phyloP scores from a whole-genome alignment of 2,797 vertebrate genomes.

The Gymnothorax reevesii region DNA sequence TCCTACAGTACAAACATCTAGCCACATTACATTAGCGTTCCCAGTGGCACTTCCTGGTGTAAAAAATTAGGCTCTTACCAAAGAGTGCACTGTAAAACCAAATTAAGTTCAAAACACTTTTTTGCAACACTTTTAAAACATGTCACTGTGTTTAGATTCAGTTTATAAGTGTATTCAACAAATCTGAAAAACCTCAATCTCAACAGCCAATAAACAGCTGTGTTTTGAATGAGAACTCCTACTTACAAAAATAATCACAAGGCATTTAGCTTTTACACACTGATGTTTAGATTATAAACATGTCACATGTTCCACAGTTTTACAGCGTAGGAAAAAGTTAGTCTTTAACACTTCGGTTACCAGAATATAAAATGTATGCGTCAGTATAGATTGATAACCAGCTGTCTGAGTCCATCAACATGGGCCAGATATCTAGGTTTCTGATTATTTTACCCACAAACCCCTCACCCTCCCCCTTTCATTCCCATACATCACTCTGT shows the following conservation, averaged over 20 bases:
- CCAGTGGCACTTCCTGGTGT: not conserved
- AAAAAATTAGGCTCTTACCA: not conserved
- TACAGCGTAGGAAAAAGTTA: not conserved
- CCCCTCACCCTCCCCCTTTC: conserved; percentile 34
- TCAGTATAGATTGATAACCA: not conserved
- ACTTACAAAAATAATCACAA: too few relatives aligned
- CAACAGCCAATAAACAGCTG: too few relatives aligned
- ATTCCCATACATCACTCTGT: conserved; percentile 59
- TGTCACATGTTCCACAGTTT: too few relatives aligned
- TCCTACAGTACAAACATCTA: not conserved
- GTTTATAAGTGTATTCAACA: too few relatives aligned
- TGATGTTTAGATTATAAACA: too few relatives aligned
- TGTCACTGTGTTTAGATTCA: too few relatives aligned
- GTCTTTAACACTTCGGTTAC: not conserved
- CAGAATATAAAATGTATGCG: not conserved
- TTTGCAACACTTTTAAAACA: too few relatives aligned
- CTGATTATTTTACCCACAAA: not conserved
- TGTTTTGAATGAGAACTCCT: too few relatives aligned
- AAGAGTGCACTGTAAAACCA: too few relatives aligned
- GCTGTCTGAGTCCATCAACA: not conserved
- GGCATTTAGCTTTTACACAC: too few relatives aligned
- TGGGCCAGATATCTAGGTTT: not conserved
- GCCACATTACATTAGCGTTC: not conserved
- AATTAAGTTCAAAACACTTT: too few relatives aligned
- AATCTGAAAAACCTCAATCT: too few relatives aligned